Base-by-base conservation (phyloP, 2,797 vertebrate genomes). In the Xerus rutilus region DNA sequence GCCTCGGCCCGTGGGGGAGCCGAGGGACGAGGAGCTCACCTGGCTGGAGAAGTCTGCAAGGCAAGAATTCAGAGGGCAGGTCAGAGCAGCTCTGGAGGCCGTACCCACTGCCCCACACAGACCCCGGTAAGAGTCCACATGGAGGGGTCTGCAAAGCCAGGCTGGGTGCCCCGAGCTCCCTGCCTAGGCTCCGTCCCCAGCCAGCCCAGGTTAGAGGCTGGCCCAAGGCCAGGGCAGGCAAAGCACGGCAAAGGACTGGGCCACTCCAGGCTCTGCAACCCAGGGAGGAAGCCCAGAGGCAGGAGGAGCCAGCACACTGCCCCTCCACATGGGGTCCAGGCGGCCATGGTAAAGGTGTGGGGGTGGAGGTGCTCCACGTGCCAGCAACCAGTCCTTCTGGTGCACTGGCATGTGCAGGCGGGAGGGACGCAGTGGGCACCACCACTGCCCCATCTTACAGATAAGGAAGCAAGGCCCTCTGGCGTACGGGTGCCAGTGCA, bases 1-100 rank as follows among this genome's bases (percentile, higher is more conserved):
- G 39, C 99, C 98, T 65, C 99, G 99, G 91, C 99, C 99, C 0
- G 99, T 98, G 10, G 99, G 99, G 0, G 99, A 99, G 98, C 98
- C 99, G 98, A 99, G 98, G 14, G 99, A 99, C 0, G 99, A 99
- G 47, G 99, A 99, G 96, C 98, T 99, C 98, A 99, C 97, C 69
- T 99, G 99, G 94, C 98, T 99, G 52, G 99, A 99, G 87, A 99
- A 99, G 97, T 99, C 99, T 99, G 99, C 7, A 95, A 81, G 72
- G 96, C 45, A 98, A 96, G 74, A 98, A 59, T 1, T 2, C 65
- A 20, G 47, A 30, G 92, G 47, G 35, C 2, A 4, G 20, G 82
- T 97, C 79, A 95, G 92, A 35, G 39, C 9, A 5, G 72, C 30
- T 88, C 49, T 28, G 67, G 39, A 0, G 25, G 3, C 28, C 39